Evolutionary conservation across 2,797 vertebrate genomes (phyloP).

Genomic region (Karalla daura): DNA sequence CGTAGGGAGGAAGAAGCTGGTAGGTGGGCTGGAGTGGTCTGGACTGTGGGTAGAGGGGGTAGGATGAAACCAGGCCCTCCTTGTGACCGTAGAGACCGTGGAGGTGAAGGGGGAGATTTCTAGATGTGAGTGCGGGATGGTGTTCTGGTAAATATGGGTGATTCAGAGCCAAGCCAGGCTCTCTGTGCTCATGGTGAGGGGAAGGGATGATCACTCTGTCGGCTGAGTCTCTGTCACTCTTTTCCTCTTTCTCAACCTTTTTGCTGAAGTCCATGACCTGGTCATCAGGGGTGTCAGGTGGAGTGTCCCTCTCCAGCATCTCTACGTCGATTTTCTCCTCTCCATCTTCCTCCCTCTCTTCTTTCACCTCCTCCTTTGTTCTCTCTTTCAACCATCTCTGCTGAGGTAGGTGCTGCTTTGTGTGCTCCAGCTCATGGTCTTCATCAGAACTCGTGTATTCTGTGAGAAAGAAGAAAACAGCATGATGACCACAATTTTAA

Average conservation of each 20-base stretch:
- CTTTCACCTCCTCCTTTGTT: slow-evolving; percentile 53
- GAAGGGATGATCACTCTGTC: slow-evolving; percentile 15
- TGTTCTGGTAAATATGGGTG: slow-evolving; percentile 40
- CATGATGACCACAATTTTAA: background rate
- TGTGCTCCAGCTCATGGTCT: slow-evolving; percentile 47
- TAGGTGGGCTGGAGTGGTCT: slow-evolving; percentile 75
- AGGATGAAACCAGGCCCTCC: slow-evolving; percentile 75
- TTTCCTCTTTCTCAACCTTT: slow-evolving; percentile 61
- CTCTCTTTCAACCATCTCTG: slow-evolving; percentile 57
- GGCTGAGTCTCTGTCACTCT: slow-evolving; percentile 24
- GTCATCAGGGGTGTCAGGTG: slow-evolving; percentile 80
- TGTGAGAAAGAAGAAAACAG: slow-evolving; percentile 42
- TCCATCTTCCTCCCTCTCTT: slow-evolving; percentile 54
- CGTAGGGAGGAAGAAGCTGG: slow-evolving; percentile 74
- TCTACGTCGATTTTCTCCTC: slow-evolving; percentile 82
- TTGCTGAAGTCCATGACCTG: slow-evolving; percentile 81
- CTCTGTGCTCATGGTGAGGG: slow-evolving; percentile 35
- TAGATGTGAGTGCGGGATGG: slow-evolving; percentile 21
- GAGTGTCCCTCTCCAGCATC: slow-evolving; percentile 79
- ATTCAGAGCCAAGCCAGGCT: slow-evolving; percentile 26
- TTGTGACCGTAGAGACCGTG: slow-evolving; percentile 75
- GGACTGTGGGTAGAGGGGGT: slow-evolving; percentile 74
- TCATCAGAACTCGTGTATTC: slow-evolving; percentile 63
- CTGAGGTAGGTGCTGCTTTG: slow-evolving; percentile 70
- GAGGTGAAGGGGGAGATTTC: slow-evolving; percentile 72